Base-by-base conservation (phyloP, 1,140 invertebrate species). In the Helicoverpa zea region DNA sequence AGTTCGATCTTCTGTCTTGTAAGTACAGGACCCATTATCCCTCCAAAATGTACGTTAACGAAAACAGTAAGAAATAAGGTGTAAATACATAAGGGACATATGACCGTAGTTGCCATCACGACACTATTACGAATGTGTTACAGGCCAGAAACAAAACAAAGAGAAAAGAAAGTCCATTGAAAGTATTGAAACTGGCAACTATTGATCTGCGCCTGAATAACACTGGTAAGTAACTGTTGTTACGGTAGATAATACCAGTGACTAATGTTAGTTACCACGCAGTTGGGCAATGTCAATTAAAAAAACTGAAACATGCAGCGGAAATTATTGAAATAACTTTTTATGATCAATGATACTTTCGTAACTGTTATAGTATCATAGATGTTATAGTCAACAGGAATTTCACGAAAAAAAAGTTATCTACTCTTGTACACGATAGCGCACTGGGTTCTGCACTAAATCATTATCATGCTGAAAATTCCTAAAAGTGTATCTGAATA, bases 121-220 rank as follows among this genome's bases (percentile, higher is more conserved):
- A 47, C 72, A 49, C 52, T 29, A 54, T 29, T 61, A 47, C 5
- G 18, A 75, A 75, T 75, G 56, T 29, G 52, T 61, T 63, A 73
- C 23, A 49, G 11, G 30, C 16, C 29, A 73, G 47, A 35, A 73
- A 11, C 0, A 52, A 30, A 54, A 61, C 30, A 75, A 59, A 75
- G 18, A 52, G 58, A 59, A 75, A 75, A 49, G 73, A 75, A 75
- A 75, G 56, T 75, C 73, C 29, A 58, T 35, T 54, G 54, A 59
- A 43, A 18, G 16, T 2, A 18, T 30, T 59, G 56, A 74, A 61
- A 49, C 18, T 11, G 43, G 29, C 18, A 47, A 61, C 16, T 75
- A 61, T 61, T 63, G 73, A 75, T 43, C 73, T 30, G 73, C 29
- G 73, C 12, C 43, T 47, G 49, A 75, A 18, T 59, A 49, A 47